phyloP scores from a whole-genome alignment of 2,113 vertebrate genomes.

The Fregetta grallaria region DNA sequence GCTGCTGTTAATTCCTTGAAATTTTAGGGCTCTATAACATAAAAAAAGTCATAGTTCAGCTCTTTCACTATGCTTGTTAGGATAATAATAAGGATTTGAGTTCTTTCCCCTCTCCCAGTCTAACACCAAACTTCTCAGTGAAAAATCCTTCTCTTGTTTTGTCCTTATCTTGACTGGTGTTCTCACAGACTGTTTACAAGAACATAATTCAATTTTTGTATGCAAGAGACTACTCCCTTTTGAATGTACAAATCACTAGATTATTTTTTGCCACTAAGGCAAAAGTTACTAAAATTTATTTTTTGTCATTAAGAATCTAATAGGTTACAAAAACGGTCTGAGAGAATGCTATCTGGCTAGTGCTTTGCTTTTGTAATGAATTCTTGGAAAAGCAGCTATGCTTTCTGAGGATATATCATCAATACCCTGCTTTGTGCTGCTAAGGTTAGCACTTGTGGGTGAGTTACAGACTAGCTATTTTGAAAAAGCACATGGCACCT shows the following conservation, averaged over 20 bases:
- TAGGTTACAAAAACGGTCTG: neutral
- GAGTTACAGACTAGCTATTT: neutral
- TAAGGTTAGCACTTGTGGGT: neutral
- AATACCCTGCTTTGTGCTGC: neutral
- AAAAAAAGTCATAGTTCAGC: neutral
- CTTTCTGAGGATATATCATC: neutral
- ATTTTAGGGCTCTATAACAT: neutral
- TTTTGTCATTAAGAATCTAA: neutral
- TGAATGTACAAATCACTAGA: neutral
- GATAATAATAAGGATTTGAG: neutral
- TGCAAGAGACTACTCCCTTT: neutral
- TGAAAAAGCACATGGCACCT: neutral
- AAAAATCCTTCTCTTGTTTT: neutral
- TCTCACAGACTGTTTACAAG: neutral
- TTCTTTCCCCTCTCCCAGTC: neutral
- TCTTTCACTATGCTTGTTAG: neutral
- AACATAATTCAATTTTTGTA: neutral
- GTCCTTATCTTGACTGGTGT: neutral
- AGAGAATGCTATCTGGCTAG: neutral
- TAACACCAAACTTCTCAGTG: neutral
- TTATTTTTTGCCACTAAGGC: neutral
- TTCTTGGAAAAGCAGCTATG: neutral
- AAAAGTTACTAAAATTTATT: neutral
- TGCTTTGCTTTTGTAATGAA: neutral
- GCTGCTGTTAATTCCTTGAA: neutral